phyloP scores from a whole-genome alignment of 2,888 invertebrate species.

The Melipona bicolor region DNA sequence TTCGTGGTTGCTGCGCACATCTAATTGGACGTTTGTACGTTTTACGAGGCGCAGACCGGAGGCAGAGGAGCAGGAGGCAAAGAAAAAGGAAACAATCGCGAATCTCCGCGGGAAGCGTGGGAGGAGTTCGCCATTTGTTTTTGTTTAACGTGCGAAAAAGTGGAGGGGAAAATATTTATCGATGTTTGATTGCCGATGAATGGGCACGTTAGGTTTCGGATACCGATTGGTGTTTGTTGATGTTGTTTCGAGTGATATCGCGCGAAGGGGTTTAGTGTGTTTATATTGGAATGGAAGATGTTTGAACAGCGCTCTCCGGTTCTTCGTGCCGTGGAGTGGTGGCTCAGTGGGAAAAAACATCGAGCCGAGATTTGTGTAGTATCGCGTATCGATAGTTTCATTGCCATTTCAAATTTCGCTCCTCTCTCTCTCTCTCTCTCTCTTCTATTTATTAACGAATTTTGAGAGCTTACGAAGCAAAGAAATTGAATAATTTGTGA shows the following conservation, averaged over 20 bases:
- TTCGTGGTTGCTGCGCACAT: background rate
- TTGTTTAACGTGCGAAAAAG: background rate
- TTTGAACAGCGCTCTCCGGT: background rate
- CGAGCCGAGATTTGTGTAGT: background rate
- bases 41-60: background rate
- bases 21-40: background rate
- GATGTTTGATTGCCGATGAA: background rate
- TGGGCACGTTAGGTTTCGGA: background rate
- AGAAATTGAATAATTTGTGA: background rate
- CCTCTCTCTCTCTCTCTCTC: background rate
- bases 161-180: background rate
- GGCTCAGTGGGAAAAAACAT: background rate
- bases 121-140: background rate
- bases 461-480: background rate
- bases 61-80: background rate
- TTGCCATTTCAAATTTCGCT: background rate
- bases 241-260: background rate
- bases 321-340: background rate
- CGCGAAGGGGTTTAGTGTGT: background rate
- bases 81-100: no score
- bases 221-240: background rate
- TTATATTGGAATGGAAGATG: conserved; percentile 4
- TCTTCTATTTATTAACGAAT: background rate
- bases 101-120: background rate
- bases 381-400: background rate